A percentile compares a stretch with the other conserved stretches of the same genome.
phyloP scores from a whole-genome alignment of 2,888 invertebrate species.

The Xestoiulus laeticollis region DNA sequence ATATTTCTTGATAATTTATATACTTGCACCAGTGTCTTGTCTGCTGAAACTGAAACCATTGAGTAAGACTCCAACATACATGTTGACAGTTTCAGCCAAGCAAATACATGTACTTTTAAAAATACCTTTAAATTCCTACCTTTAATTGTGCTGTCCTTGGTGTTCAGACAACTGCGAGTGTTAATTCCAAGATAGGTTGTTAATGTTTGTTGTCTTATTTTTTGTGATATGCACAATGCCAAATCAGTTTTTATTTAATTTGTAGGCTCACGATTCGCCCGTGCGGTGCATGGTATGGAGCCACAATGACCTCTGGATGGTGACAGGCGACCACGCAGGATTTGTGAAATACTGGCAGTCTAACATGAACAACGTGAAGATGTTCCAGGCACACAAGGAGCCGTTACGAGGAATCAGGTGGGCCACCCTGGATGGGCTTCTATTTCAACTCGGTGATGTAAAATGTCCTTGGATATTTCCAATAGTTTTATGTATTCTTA shows the following conservation, averaged over 20 bases:
- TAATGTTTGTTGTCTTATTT: too few species aligned
- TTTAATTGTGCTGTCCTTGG: too few species aligned
- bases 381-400: constrained; percentile 99
- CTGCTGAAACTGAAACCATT: too few species aligned
- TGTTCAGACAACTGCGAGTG: too few species aligned
- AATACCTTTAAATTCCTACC: too few species aligned
- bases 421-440: constrained; percentile 51
- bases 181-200: too few species aligned
- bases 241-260: not conserved
- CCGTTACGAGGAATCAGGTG: constrained; percentile 98
- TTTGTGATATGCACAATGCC: not conserved
- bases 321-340: constrained; percentile 97
- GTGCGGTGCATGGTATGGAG: constrained; percentile 99
- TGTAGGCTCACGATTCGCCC: constrained; percentile 96
- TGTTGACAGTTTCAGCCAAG: too few species aligned
- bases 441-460: constrained; percentile 53
- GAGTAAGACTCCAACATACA: too few species aligned
- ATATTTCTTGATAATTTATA: too few species aligned
- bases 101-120: too few species aligned
- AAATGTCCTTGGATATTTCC: constrained; percentile 52
- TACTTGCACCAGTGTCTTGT: too few species aligned
- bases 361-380: constrained; percentile 99
- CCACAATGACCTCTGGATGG: constrained; percentile 99
- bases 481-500: constrained; percentile 47
- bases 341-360: constrained; percentile 99